Evolutionary conservation across 2,113 vertebrate species (phyloP).

Genomic region (Tyrannus savana): DNA sequence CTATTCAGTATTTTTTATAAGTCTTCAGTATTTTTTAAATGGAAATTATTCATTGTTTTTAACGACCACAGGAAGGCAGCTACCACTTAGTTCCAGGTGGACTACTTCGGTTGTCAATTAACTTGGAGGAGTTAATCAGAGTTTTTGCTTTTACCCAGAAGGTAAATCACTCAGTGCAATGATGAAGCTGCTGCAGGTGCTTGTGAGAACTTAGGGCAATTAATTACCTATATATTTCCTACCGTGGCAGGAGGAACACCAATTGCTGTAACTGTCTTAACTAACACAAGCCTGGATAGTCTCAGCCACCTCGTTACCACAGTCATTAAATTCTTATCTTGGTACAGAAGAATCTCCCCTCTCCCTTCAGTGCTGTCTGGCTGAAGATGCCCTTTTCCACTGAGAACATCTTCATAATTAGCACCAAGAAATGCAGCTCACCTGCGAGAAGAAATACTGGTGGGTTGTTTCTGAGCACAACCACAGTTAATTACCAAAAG

Average conservation of each 20-base stretch:
- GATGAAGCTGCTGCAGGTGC: neutral
- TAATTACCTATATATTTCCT: neutral
- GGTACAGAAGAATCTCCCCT: neutral
- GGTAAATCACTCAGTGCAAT: neutral
- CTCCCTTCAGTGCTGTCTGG: neutral
- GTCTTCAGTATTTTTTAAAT: neutral
- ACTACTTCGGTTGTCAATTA: neutral
- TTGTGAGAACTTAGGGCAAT: neutral
- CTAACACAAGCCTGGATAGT: neutral
- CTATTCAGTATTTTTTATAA: neutral
- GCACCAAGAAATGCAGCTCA: neutral
- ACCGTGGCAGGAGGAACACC: neutral
- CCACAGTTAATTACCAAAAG: neutral
- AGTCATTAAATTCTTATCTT: neutral
- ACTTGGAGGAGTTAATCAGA: neutral
- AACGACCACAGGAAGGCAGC: neutral
- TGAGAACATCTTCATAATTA: neutral
- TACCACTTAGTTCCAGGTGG: neutral
- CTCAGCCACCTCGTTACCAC: neutral
- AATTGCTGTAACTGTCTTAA: neutral
- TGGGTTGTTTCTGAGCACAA: neutral
- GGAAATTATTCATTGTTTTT: neutral
- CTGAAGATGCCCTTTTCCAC: neutral
- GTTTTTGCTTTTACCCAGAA: neutral
- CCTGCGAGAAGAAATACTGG: neutral